Evolutionary conservation across 2,797 vertebrate genomes (phyloP).

Genomic region (Hyperoplus immaculatus): DNA sequence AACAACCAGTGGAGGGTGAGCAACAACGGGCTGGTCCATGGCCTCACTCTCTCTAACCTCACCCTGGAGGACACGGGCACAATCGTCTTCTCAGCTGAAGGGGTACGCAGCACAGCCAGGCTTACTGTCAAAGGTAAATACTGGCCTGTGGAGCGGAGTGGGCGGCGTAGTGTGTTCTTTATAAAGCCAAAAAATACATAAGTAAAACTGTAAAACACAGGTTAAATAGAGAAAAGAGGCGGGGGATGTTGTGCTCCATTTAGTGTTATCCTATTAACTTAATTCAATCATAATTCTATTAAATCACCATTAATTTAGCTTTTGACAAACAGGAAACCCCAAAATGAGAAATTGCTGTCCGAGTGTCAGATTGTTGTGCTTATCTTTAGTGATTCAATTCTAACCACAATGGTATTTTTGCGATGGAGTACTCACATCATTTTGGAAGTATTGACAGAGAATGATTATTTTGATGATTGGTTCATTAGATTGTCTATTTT

Average conservation of each 20-base stretch:
- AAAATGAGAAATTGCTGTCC: not conserved
- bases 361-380: not conserved
- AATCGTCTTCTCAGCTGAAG: slow-evolving; percentile 90
- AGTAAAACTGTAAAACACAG: not conserved
- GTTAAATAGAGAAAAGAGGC: too few relatives aligned
- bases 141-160: not conserved
- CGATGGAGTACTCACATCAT: not conserved
- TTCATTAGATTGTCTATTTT: not conserved
- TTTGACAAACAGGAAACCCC: not conserved
- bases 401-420: not conserved
- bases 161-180: not conserved
- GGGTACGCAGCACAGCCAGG: slow-evolving; percentile 87
- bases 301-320: not conserved
- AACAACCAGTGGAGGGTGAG: slow-evolving; percentile 87
- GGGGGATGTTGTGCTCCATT: too few relatives aligned
- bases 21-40: slow-evolving; percentile 83
- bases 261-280: not conserved
- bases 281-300: not conserved
- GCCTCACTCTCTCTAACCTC: slow-evolving; percentile 90
- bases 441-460: not conserved
- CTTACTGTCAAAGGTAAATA: slow-evolving; percentile 89
- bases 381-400: not conserved
- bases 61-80: slow-evolving; percentile 91
- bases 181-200: not conserved
- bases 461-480: not conserved